Percentiles rank a stretch among this genome's conserved stretches.
phyloP scores from a whole-genome alignment of 1,140 invertebrate species.

The Trypoxylus dichotomus region DNA sequence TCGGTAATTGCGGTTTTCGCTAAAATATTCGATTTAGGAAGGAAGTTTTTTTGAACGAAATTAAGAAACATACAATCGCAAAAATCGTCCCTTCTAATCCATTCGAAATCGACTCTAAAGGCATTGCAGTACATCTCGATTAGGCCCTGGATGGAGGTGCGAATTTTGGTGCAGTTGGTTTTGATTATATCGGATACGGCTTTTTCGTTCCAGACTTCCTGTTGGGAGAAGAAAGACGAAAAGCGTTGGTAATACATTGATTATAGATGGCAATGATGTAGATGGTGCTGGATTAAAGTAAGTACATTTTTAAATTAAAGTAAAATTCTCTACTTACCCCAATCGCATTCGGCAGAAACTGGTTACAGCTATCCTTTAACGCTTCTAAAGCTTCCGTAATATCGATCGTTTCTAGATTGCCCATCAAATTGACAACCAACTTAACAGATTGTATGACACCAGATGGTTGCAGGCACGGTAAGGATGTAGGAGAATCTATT shows the following conservation, averaged over 20 bases:
- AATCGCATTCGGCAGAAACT: conserved; percentile 48
- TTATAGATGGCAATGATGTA: no score
- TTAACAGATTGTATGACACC: conserved; percentile 87
- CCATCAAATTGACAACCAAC: conserved; percentile 85
- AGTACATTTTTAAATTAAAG: no score
- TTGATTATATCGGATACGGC: conserved; percentile 64
- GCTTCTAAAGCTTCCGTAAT: conserved; percentile 74
- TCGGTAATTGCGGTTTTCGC: conserved; percentile 68
- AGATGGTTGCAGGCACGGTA: conserved; percentile 59
- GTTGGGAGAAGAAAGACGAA: conserved; percentile 38
- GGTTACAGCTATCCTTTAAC: conserved; percentile 66
- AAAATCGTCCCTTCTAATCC: conserved; percentile 50
- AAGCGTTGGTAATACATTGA: no score
- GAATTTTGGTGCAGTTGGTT: conserved; percentile 67
- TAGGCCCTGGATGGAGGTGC: conserved; percentile 72
- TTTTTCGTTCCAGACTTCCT: conserved; percentile 55
- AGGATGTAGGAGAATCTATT: conserved; percentile 52
- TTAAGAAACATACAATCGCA: conserved; percentile 52
- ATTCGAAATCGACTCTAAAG: conserved; percentile 81
- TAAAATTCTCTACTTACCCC: conserved; percentile 36
- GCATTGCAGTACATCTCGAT: conserved; percentile 80
- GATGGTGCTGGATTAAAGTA: no score
- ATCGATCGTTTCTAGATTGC: conserved; percentile 84
- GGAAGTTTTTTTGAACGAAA: not conserved
- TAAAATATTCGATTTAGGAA: conserved; percentile 44